phyloP scores from a whole-genome alignment of 2,113 vertebrate species.

The Macquaria ambigua region DNA sequence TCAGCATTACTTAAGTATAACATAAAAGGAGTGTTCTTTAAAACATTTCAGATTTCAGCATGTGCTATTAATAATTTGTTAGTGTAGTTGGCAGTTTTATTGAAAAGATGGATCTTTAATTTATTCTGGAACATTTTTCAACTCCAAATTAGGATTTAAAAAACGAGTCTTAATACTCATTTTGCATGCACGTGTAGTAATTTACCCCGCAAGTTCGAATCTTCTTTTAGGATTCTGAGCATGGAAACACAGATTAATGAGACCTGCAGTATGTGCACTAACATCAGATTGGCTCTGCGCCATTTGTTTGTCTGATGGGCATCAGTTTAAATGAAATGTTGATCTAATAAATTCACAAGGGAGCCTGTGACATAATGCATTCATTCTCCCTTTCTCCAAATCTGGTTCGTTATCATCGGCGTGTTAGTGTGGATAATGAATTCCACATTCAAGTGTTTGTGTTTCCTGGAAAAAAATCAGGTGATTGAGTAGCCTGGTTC shows the following conservation, averaged over 20 bases:
- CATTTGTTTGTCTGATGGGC: slow-evolving; percentile 33
- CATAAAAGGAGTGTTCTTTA: background rate
- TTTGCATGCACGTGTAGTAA: background rate
- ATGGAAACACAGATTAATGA: slow-evolving; percentile 4
- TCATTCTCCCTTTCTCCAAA: background rate
- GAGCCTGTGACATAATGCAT: slow-evolving; percentile 10
- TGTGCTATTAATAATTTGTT: background rate
- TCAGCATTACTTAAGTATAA: background rate
- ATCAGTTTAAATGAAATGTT: slow-evolving; percentile 28
- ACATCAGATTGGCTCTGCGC: slow-evolving; percentile 25
- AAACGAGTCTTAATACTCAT: background rate
- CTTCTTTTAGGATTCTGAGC: background rate
- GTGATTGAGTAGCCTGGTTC: background rate
- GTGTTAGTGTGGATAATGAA: slow-evolving; percentile 13
- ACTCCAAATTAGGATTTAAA: background rate
- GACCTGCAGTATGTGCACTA: background rate
- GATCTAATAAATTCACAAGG: slow-evolving; percentile 29
- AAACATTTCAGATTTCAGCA: background rate
- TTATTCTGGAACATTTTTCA: background rate
- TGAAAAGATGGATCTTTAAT: background rate
- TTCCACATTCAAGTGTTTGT: slow-evolving; percentile 1
- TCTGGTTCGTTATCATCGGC: background rate
- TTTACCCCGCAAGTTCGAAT: background rate
- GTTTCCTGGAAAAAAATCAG: background rate
- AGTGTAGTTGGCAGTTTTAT: background rate